These are phyloP conservation scores for Neodiprion pinetum DNA, from an alignment of 1,140 invertebrate genomes.

Conservation along the genomic window DNA sequence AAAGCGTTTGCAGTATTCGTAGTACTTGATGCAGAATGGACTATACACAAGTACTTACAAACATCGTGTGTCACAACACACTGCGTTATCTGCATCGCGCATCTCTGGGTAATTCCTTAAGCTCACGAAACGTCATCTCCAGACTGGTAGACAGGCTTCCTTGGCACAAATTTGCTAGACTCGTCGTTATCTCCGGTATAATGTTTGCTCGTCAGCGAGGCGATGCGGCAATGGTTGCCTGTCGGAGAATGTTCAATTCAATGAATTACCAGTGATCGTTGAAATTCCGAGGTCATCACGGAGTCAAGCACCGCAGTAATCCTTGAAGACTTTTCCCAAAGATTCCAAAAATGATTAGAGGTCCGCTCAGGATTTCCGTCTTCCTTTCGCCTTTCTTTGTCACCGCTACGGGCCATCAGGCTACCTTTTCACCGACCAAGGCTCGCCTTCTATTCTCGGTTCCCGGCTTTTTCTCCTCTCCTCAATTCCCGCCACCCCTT, in stretches of 20 bases:
- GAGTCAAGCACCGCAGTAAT: background rate
- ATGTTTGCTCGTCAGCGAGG: background rate
- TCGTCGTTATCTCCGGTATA: background rate
- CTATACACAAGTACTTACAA: too few relatives aligned
- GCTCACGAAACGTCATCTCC: constrained; percentile 4
- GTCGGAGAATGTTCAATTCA: background rate
- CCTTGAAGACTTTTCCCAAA: background rate
- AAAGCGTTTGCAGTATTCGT: too few relatives aligned
- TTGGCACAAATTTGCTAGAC: background rate
- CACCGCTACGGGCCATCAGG: background rate
- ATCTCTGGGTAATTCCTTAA: background rate
- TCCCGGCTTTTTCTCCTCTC: constrained; percentile 27
- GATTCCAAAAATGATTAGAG: background rate
- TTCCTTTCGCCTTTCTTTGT: constrained; percentile 3
- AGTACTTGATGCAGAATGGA: too few relatives aligned
- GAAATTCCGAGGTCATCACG: background rate
- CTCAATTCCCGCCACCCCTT: constrained; percentile 22
- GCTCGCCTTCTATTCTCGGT: constrained; percentile 4
- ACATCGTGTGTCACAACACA: background rate
- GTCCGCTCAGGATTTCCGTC: background rate
- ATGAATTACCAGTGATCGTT: background rate
- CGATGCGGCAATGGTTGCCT: too few relatives aligned
- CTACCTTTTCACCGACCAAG: background rate
- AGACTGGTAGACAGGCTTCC: background rate
- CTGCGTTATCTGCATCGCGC: background rate